Conservation (phyloP, 2,113 vertebrate species). For the Bungarus multicinctus region DNA sequence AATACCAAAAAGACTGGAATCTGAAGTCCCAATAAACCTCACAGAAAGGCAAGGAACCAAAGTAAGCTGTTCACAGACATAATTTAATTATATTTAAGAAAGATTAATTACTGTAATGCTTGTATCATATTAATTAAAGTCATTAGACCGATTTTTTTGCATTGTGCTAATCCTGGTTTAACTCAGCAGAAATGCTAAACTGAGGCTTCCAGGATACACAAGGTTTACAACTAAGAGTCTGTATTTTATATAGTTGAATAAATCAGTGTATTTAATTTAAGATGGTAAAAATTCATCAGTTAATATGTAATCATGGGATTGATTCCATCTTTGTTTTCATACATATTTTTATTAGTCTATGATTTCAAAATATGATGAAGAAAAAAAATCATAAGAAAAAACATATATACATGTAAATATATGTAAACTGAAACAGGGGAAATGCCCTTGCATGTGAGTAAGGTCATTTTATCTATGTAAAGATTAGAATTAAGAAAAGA, state of each 20-base stretch:
- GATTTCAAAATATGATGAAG: background rate
- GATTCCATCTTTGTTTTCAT: background rate
- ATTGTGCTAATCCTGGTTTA: conserved; percentile 28
- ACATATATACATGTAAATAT: background rate
- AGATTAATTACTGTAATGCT: background rate
- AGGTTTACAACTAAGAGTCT: background rate
- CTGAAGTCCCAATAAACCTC: background rate
- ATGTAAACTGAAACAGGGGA: background rate
- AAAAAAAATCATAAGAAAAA: background rate
- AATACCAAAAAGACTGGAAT: background rate
- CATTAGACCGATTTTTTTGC: background rate
- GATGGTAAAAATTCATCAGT: background rate
- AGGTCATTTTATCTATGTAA: background rate
- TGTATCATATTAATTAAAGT: conserved; percentile 15
- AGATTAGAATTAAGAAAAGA: background rate
- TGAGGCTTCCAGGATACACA: background rate
- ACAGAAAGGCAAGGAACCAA: background rate
- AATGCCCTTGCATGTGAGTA: background rate
- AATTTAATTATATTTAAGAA: background rate
- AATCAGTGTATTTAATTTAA: background rate
- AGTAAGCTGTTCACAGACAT: background rate
- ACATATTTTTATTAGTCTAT: background rate
- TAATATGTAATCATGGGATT: background rate
- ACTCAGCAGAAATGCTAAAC: conserved; percentile 30
- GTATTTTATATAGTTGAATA: background rate